Base-by-base conservation (phyloP, 2,888 invertebrate genomes). In the Pyrocoelia pectoralis region DNA sequence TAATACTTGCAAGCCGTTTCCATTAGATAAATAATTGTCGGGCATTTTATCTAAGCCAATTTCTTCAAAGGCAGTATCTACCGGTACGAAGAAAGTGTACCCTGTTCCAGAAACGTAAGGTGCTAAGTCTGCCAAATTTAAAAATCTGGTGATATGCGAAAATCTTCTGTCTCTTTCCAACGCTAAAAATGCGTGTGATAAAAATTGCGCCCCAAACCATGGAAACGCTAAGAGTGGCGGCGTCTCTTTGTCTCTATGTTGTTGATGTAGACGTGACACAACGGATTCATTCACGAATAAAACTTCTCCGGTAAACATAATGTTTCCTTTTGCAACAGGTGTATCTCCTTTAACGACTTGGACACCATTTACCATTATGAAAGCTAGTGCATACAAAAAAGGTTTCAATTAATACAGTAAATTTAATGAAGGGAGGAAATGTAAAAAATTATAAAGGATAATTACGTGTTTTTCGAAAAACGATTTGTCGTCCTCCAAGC, bases 1-100 rank as follows among this genome's bases (percentile, higher is more conserved):
- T 1, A 88, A 77, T 74, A 87, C 84, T 70, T 86, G 83, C 18
- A 87, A 77, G 15, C 87, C 87, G 43, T 85, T 84, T 29, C 84
- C 84, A 14, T 84, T 85, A 5, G 85, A 85, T 75, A 87, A 72
- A 66, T 82, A 80, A 76, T 86, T 85, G 72, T 87, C 87, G 8
- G 86, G 84, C 73, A 86, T 83, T 67, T 82, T 80, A 71, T 84
- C 85, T 64, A 86, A 81, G 9, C 88, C 87, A n/a, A 87, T 76
- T 67, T 84, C 82, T 68, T 85, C 84, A 74, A 90, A 89, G 1
- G 89, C 90, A 29, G 82, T 83, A 77, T 90, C 89, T 5, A 84
- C 86, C 5, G 90, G 90, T 50, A 89, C 90, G 77, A 90, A 88
- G 74, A 90, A 86, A 0, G 90, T 90, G 76, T 88, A 88, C 63